Evolutionary conservation across 2,888 invertebrate genomes (phyloP), one percentile per base, ranked within the genome.

Genomic region (Eristalis arbustorum): DNA sequence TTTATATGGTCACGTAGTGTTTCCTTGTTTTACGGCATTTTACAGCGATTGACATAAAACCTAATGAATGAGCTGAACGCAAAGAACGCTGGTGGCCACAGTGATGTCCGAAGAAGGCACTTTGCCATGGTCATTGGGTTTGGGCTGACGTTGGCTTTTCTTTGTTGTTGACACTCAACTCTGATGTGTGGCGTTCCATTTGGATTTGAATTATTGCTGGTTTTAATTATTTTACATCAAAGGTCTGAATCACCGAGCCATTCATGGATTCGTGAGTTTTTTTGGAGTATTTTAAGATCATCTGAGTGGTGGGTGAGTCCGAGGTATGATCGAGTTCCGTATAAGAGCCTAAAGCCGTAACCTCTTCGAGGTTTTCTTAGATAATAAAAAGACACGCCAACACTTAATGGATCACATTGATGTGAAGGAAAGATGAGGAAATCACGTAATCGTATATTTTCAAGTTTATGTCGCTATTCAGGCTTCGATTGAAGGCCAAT

Each of bases 1-100:
- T 49, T 71, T 28, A 62, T 42, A 62, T 62, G 62, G 40, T 49
- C 72, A 72, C 72, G 72, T 72, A 62, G 18, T 28, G 23, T 49
- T 25, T 25, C 14, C 23, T 25, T 59, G 59, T 59, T 59, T 49
- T 49, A 49, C 18, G 49, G 49, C 8, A 18, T 49, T 61, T 61
- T 61, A 71, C 61, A 40, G 40, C 40, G 28, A 49, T 49, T 72
- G 72, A 34, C 62, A 62, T 62, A 42, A 72, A 72, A 72, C 6
- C 13, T 61, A 49, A 72, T 72, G 61, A 72, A 40, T 28, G 28
- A 13, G 61, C 22, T 42, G 61, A 25, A 72, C 13, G n/a, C n/a
- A n/a, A n/a, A 62, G 31, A 62, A 42, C 13, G 3, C 59, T 28
- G 42, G 42, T 14, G 61, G 28, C 71, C 61, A 61, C 71, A 59